These are phyloP conservation scores for Hozukius guyotensis DNA, from an alignment of 2,797 vertebrate genomes.

Conservation along the genomic window DNA sequence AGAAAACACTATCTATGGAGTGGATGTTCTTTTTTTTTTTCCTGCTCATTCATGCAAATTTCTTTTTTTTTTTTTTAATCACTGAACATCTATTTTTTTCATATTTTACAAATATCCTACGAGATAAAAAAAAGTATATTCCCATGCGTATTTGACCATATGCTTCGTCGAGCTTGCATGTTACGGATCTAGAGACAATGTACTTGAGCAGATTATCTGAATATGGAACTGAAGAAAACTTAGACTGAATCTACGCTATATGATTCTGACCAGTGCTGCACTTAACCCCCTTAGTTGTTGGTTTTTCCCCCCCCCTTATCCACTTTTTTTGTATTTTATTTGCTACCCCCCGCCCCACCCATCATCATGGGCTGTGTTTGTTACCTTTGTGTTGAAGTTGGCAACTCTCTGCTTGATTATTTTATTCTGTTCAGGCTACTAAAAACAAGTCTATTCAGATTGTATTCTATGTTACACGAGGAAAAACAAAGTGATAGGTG, in stretches of 20 bases:
- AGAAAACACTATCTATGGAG: conserved; percentile 86
- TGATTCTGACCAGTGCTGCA: conserved; percentile 92
- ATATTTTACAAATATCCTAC: conserved; percentile 89
- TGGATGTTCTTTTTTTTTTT: conserved; percentile 68
- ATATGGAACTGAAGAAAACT: conserved; percentile 81
- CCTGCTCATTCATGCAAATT: conserved; percentile 85
- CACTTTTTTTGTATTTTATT: conserved; percentile 42
- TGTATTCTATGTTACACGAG: conserved; percentile 80
- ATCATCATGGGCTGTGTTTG: conserved; percentile 86
- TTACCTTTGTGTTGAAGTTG: conserved; percentile 90
- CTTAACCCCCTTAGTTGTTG: conserved; percentile 84
- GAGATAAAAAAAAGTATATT: conserved; percentile 88
- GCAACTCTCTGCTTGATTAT: conserved; percentile 87
- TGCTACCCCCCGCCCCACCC: background rate
- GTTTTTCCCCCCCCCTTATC: conserved; percentile 16
- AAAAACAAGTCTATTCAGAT: conserved; percentile 73
- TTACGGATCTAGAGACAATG: conserved; percentile 88
- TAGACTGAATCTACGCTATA: conserved; percentile 82
- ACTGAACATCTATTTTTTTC: conserved; percentile 83
- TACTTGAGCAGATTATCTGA: conserved; percentile 88
- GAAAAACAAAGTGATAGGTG: conserved; percentile 81
- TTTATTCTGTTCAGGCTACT: conserved; percentile 77
- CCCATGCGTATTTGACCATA: conserved; percentile 89
- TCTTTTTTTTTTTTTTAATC: conserved; percentile 71
- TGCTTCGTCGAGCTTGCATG: conserved; percentile 91